A percentile compares a stretch with the other conserved stretches of the same genome.
These are phyloP conservation scores for Dicrostonyx torquatus DNA, from an alignment of 2,797 vertebrate species.

Conservation along the genomic window DNA sequence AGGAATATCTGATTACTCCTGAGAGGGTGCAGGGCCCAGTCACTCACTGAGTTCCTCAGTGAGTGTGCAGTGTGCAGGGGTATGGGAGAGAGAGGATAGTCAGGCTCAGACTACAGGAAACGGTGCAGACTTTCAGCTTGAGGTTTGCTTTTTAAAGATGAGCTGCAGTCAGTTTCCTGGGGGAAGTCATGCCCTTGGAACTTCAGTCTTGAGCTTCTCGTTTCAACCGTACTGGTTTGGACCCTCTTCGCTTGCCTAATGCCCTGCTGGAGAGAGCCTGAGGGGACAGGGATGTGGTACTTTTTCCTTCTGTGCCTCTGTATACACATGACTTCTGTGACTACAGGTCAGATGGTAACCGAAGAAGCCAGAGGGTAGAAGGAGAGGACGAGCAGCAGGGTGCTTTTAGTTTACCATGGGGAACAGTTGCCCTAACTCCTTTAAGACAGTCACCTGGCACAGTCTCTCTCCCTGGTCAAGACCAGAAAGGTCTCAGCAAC, in stretches of 20 bases:
- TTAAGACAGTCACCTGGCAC: neutral
- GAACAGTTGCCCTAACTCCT: neutral
- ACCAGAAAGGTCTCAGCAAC: neutral
- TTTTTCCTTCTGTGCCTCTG: neutral
- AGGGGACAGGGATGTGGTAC: neutral
- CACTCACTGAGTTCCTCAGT: fast-evolving
- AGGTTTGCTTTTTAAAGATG: neutral
- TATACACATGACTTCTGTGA: neutral
- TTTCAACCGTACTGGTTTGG: fast-evolving
- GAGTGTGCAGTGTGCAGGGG: neutral
- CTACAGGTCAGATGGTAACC: slow-evolving; percentile 44
- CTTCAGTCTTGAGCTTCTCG: neutral
- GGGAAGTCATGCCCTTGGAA: neutral
- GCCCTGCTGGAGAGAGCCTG: neutral
- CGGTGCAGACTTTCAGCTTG: neutral
- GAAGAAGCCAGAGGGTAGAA: neutral
- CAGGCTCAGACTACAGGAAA: neutral
- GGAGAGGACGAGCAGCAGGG: neutral
- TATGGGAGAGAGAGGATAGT: fast-evolving
- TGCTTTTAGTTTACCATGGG: neutral
- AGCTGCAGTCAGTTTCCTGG: neutral
- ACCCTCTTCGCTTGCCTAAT: neutral
- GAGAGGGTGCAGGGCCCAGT: neutral
- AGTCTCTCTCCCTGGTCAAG: neutral
- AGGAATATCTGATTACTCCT: neutral